Conservation (phyloP, 2,113 vertebrate genomes). For the Eulemur rufifrons region DNA sequence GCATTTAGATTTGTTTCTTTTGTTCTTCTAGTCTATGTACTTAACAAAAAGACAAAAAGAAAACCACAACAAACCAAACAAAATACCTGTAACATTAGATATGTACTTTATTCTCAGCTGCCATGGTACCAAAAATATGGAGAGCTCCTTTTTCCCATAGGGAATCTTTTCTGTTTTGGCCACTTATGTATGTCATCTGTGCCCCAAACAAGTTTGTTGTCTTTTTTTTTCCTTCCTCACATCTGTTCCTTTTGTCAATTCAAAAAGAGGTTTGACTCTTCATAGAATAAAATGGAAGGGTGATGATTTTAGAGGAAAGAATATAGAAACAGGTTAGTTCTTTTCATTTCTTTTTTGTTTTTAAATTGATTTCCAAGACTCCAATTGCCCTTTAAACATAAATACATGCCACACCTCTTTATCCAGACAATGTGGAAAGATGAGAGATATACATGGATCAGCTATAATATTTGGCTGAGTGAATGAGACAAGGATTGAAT, state of each 20-base stretch:
- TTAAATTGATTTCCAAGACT: not conserved
- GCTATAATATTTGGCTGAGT: not conserved
- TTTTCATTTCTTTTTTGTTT: not conserved
- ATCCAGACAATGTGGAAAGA: not conserved
- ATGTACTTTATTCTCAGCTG: not conserved
- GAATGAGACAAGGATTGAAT: not conserved
- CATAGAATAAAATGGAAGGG: not conserved
- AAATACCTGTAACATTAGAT: not conserved
- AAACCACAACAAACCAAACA: not conserved
- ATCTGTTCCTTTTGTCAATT: not conserved
- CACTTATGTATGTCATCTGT: not conserved
- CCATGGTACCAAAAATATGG: not conserved
- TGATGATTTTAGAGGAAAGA: not conserved
- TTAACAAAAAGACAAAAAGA: not conserved
- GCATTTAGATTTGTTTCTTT: slow-evolving; percentile 9
- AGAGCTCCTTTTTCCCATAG: not conserved
- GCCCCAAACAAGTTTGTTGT: not conserved
- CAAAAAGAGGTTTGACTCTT: not conserved
- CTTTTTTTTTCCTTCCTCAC: not conserved
- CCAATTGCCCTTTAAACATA: not conserved
- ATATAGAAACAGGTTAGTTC: not conserved
- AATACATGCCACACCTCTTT: not conserved
- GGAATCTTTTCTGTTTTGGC: not conserved
- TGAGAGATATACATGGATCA: slow-evolving; percentile 31
- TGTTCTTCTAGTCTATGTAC: not conserved